Base-by-base conservation (phyloP, 2,797 vertebrate genomes). In the Uromys caudimaculatus region DNA sequence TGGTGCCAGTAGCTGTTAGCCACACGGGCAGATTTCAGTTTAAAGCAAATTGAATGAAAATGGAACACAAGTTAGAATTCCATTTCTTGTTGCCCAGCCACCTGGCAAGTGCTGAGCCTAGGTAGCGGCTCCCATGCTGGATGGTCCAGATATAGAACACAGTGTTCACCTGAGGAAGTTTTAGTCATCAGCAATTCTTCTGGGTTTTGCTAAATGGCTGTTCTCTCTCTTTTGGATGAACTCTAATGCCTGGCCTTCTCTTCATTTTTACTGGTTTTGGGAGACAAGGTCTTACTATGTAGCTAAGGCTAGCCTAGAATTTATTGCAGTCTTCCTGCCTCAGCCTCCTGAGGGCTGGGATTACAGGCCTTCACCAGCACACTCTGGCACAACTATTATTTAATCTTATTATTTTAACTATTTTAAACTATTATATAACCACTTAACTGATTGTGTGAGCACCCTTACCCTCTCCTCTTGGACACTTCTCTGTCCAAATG, bases 21-120 rank as follows among this genome's bases (percentile, higher is more conserved):
- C 77, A 79, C 52, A 13, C 4, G 50, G 52, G 10, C 7, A 24
- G 85, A 95, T 93, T 94, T 38, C 38, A n/a, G 54, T 76, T 90
- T 84, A 67, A 92, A 78, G 89, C 17, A 76, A 81, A 94, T 83
- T 24, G 76, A 91, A 86, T 86, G 24, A 56, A 92, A 88, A 78
- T 69, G 62, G 75, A 84, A 64, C 81, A 62, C 78, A 91, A 69
- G 79, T 62, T 69, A 73, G 86, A 77, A 87, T 86, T 67, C 21
- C 11, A 8, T 73, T 90, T 82, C 56, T 93, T 76, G 67, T 73
- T 73, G 56, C 35, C 47, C 47, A 35, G 24, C 62, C 47, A 38
- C 27, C 47, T 83, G 87, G 73, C 35, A 73, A 83, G 78, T 58
- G 78, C 44, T 86, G 89, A 35, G 14, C 14, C 19, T 91, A 47